Conservation (phyloP, 2,113 vertebrate species). For the Alethe castanea region DNA sequence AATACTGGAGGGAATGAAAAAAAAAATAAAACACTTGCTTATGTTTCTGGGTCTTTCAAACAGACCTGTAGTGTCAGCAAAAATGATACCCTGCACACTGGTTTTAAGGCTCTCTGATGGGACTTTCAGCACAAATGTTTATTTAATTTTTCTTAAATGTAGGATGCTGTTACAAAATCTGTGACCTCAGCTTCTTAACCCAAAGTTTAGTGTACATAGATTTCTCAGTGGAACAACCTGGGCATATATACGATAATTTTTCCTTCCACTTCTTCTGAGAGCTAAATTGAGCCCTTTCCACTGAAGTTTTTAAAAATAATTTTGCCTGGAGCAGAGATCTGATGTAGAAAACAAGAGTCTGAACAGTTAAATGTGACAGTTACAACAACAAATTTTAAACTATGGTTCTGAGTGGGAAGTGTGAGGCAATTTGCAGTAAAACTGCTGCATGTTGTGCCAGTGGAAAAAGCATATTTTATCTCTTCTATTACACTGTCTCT, state of each 20-base stretch:
- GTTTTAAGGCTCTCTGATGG: not conserved
- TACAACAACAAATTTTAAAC: not conserved
- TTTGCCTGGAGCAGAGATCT: not conserved
- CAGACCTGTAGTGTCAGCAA: not conserved
- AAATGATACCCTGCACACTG: not conserved
- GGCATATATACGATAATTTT: not conserved
- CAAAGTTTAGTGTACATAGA: not conserved
- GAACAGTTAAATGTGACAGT: not conserved
- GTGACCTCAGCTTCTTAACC: not conserved
- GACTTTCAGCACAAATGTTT: not conserved
- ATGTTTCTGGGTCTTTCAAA: not conserved
- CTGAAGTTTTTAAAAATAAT: not conserved
- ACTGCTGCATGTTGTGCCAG: not conserved
- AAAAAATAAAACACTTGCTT: accelerated
- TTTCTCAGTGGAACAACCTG: not conserved
- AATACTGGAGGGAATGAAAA: not conserved
- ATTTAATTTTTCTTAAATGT: not conserved
- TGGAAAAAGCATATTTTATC: not conserved
- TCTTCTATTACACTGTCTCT: not conserved
- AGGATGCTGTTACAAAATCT: not conserved
- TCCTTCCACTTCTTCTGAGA: not conserved
- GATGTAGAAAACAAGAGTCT: not conserved
- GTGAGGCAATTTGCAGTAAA: not conserved
- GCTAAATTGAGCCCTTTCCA: not conserved
- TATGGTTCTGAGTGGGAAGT: constrained; percentile 3